Evolutionary conservation across 2,797 vertebrate species (phyloP), one percentile per base, ranked within the genome.

Genomic region (Acipenser oxyrinchus): DNA sequence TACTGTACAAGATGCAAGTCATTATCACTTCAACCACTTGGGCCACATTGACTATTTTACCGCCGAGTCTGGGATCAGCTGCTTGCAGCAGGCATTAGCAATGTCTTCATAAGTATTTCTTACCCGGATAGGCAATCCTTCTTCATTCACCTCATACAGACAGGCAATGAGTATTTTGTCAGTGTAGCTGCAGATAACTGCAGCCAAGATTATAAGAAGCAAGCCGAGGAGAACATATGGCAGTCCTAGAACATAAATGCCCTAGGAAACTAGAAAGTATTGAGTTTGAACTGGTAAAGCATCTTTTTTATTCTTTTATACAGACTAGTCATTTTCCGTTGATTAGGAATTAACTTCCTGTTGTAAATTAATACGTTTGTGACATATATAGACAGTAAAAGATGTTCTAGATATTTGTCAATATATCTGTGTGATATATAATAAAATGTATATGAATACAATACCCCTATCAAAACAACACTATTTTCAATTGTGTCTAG

Each of bases 211-310:
- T 76, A 88, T 79, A 71, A 93, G 77, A 61, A 90, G 70, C 11
- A 92, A 77, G 51, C 89, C 86, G 62, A 83, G 69, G 71, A 93
- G 77, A 74, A 87, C 84, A 6, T 90, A 88, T 0, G 86, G 91
- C 72, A 92, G 73, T 70, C 84, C 91, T 79, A 90, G 68, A 68
- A 91, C 90, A 83, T 92, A 92, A 75, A 93, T 84, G 64, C 86
- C 90, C 91, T 88, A 37, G 23, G 23, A 4, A 37, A 37, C 74
- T 51, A 74, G 67, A 76, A 48, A 58, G 70, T 37, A 10, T 37
- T 37, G 23, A 37, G 2, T 37, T 2, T 37, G 23, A 37, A 37
- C 23, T 37, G 23, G 23, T 37, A 37, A 37, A 37, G 23, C 23
- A 37, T 37, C 23, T 37, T 37, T 37, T 37, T 37, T 37, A 37